Evolutionary conservation across 2,113 vertebrate species (phyloP).

Genomic region (Nymphicus hollandicus): DNA sequence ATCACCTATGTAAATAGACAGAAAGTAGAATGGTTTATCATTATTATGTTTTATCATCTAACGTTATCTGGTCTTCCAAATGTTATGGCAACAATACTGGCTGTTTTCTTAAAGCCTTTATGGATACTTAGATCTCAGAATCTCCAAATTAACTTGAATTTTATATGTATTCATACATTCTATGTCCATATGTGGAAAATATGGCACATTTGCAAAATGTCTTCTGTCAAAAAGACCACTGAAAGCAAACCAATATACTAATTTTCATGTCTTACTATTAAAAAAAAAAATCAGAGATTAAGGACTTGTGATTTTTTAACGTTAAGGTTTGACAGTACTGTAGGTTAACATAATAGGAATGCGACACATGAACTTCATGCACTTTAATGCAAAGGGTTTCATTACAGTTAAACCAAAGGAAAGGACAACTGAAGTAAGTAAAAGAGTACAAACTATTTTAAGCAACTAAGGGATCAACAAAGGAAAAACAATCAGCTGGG

Average conservation of each 20-base stretch:
- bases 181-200: not conserved
- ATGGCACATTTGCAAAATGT: accelerated
- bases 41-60: not conserved
- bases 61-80: not conserved
- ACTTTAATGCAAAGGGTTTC: not conserved
- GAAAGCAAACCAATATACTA: not conserved
- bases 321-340: not conserved
- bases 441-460: not conserved
- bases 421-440: not conserved
- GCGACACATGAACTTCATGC: not conserved
- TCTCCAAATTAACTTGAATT: not conserved
- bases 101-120: not conserved
- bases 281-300: not conserved
- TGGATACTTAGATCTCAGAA: not conserved
- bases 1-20: not conserved
- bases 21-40: not conserved
- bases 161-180: not conserved
- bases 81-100: not conserved
- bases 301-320: not conserved
- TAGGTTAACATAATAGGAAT: not conserved
- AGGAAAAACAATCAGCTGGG: not conserved
- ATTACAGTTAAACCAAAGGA: not conserved
- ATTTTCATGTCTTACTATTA: not conserved
- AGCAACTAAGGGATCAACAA: not conserved
- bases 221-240: not conserved